Evolutionary conservation across 2,797 vertebrate genomes (phyloP), one percentile per base, ranked within the genome.

Genomic region (Argya squamiceps): DNA sequence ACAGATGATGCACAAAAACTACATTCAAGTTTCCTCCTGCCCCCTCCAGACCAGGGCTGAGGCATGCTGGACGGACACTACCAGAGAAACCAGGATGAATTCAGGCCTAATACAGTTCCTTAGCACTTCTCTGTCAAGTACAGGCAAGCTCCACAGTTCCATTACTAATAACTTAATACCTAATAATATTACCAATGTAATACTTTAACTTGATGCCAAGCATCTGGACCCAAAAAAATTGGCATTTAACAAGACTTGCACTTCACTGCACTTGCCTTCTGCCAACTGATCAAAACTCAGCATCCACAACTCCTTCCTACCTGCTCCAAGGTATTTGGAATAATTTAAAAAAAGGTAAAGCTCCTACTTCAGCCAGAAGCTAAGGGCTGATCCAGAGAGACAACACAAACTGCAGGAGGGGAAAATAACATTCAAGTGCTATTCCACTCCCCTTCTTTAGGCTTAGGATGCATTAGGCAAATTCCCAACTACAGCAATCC

Each of bases 81-180:
- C 39, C 11, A 5, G 53, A 78, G 88, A 81, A 94, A 91, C 44
- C 77, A 84, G 63, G 39, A 76, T 86, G 77, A 96, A 96, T 84
- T 90, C 88, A 88, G 85, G 67, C 67, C 85, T 76, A 84, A 81
- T 16, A 88, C 22, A 60, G 78, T 64, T 93, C 32, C 86, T 89
- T 44, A 89, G 80, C 16, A 3, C 74, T 74, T 82, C 89, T 67
- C 80, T 90, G 88, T 93, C 89, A 94, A 92, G 91, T 79, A 91
- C 88, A 86, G 79, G 88, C 85, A 91, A 95, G 92, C 56, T 86
- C 67, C 39, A 11, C 32, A 39, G 63, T 84, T 92, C 77, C 89
- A 87, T 92, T 95, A 84, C 91, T 90, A 90, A 84, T 88, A 96
- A 81, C 93, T 86, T 84, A 94, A 95, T 58, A 80, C 29, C 52